phyloP scores from a whole-genome alignment of 1,140 invertebrate species.

The Ericerus pela region DNA sequence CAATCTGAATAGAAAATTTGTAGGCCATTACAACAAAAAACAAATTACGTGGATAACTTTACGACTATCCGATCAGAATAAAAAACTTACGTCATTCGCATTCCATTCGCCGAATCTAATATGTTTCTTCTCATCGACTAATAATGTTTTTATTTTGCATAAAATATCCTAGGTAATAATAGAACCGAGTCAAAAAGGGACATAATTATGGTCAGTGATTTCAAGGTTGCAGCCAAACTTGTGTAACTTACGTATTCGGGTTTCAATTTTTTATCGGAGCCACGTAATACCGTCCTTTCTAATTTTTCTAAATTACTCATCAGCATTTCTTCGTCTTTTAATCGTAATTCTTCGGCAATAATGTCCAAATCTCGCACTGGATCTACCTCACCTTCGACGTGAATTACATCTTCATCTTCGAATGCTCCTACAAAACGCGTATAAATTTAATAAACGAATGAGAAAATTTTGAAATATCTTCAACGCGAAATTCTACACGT shows the following conservation, averaged over 20 bases:
- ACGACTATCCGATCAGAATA: too few relatives aligned
- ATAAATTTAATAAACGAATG: not conserved
- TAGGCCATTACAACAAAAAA: constrained; percentile 26
- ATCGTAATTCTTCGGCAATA: constrained; percentile 83
- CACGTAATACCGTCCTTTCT: constrained; percentile 71
- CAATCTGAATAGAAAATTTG: constrained; percentile 85
- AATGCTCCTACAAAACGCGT: constrained; percentile 65
- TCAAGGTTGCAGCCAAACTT: not conserved
- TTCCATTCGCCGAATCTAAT: constrained; percentile 88
- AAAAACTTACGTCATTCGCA: constrained; percentile 65
- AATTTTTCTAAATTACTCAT: constrained; percentile 67
- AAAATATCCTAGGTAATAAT: constrained; percentile 56
- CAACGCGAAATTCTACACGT: too few relatives aligned
- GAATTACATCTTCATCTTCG: constrained; percentile 94
- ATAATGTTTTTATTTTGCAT: constrained; percentile 65
- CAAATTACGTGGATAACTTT: not conserved
- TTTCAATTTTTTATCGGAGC: constrained; percentile 90
- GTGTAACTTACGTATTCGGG: constrained; percentile 69
- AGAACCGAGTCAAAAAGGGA: not conserved
- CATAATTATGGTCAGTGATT: not conserved
- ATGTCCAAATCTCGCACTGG: constrained; percentile 93
- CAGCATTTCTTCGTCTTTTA: constrained; percentile 87
- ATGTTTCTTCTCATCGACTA: constrained; percentile 83
- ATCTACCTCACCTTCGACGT: constrained; percentile 96
- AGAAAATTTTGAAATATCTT: not conserved